Percentiles rank a stretch among this genome's conserved stretches.
Conservation (phyloP, 2,888 invertebrate species). For the Drepana falcataria region DNA sequence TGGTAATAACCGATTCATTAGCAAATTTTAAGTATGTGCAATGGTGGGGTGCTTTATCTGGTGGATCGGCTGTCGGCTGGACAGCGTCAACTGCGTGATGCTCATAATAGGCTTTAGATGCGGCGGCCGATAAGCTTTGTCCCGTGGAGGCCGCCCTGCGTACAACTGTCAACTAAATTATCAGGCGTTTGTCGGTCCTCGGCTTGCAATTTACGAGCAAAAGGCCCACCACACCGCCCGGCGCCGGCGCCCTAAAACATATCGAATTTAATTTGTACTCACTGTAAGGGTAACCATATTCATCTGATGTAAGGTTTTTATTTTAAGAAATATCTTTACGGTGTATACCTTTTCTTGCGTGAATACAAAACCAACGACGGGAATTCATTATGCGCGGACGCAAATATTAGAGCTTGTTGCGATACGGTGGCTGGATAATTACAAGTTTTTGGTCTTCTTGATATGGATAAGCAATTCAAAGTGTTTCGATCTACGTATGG, state of each 20-base stretch:
- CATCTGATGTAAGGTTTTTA: slow-evolving; percentile 33
- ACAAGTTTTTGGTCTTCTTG: too few species aligned
- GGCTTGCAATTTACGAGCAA: slow-evolving; percentile 66
- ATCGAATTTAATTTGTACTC: slow-evolving; percentile 38
- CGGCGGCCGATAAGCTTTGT: slow-evolving; percentile 64
- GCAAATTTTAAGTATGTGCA: slow-evolving; percentile 5
- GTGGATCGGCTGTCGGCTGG: slow-evolving; percentile 52
- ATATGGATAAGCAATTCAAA: too few species aligned
- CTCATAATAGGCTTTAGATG: slow-evolving; percentile 72
- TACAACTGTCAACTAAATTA: slow-evolving; percentile 73
- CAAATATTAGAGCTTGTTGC: neutral
- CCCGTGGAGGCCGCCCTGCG: slow-evolving; percentile 22
- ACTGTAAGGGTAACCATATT: slow-evolving; percentile 37
- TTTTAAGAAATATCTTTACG: slow-evolving; percentile 16
- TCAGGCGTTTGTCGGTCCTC: slow-evolving; percentile 67
- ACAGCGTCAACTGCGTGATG: slow-evolving; percentile 55
- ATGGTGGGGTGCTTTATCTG: slow-evolving; percentile 36
- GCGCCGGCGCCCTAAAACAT: slow-evolving; percentile 49
- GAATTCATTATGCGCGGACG: too few species aligned
- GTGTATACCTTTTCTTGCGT: neutral
- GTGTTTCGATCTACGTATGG: too few species aligned
- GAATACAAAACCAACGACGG: neutral
- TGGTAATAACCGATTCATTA: neutral
- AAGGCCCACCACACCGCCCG: slow-evolving; percentile 26
- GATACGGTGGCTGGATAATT: neutral